Percentiles rank a stretch among this genome's conserved stretches.
Evolutionary conservation across 2,113 vertebrate genomes (phyloP).

Genomic region (Podilymbus podiceps): DNA sequence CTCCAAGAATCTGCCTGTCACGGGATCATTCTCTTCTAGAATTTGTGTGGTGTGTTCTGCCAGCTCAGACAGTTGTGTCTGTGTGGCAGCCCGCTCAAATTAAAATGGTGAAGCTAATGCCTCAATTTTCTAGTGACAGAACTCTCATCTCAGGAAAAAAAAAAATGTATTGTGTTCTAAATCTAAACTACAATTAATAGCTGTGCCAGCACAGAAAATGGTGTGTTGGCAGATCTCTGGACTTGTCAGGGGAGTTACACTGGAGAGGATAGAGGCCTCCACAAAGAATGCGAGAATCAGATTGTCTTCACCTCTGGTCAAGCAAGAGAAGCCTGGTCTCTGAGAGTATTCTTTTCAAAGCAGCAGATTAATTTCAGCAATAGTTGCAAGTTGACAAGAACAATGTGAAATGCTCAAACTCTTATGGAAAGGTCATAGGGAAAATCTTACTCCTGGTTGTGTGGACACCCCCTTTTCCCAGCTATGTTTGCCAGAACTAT

Average conservation of each 20-base stretch:
- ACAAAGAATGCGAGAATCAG: background rate
- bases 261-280: background rate
- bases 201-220: background rate
- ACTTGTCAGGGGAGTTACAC: background rate
- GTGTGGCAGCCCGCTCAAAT: background rate
- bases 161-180: background rate
- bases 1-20: background rate
- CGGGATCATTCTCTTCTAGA: background rate
- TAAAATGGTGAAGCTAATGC: background rate
- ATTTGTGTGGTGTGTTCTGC: background rate
- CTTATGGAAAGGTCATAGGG: rapidly evolving
- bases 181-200: background rate
- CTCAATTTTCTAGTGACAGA: background rate
- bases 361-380: background rate
- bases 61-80: background rate
- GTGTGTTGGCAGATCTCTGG: background rate
- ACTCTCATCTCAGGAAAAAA: background rate
- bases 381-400: background rate
- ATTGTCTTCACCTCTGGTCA: background rate
- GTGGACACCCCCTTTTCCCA: background rate
- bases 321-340: background rate
- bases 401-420: background rate
- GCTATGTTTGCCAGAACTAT: background rate
- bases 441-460: background rate
- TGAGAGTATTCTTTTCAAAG: background rate